Conservation (phyloP, 2,888 invertebrate species). For the Ditylenchus weischeri region DNA sequence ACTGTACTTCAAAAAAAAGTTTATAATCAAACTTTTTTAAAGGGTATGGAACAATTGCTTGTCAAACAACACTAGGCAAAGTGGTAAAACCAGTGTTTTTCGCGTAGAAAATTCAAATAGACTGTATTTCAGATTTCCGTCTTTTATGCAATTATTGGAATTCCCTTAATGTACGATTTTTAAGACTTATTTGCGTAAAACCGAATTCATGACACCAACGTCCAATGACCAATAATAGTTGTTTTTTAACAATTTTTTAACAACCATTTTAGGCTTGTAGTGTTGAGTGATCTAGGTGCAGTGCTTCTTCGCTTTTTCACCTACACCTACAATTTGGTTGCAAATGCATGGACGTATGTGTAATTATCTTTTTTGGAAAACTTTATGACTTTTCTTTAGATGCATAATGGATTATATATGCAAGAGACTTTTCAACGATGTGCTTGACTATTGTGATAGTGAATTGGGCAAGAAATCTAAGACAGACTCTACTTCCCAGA, state of each 20-base stretch:
- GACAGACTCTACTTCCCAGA: background rate
- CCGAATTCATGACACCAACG: too few species aligned
- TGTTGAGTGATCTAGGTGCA: slow-evolving; percentile 36
- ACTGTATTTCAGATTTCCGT: slow-evolving; percentile 22
- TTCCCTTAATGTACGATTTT: slow-evolving; percentile 22
- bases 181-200: too few species aligned
- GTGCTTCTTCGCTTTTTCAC: slow-evolving; percentile 34
- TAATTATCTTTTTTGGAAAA: background rate
- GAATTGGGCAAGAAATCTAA: background rate
- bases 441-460: background rate
- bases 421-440: background rate
- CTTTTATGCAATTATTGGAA: slow-evolving; percentile 35
- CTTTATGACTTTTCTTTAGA: background rate
- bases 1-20: too few species aligned
- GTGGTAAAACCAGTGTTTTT: slow-evolving; percentile 9
- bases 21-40: slow-evolving; percentile 2
- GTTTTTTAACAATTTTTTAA: too few species aligned
- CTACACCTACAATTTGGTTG: slow-evolving; percentile 26
- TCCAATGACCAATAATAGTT: too few species aligned
- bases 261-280: slow-evolving; percentile 32
- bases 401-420: background rate
- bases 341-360: slow-evolving; percentile 11
- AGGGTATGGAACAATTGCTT: slow-evolving; percentile 39
- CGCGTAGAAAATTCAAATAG: background rate
- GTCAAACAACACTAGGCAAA: slow-evolving; percentile 35